phyloP scores from a whole-genome alignment of 2,888 invertebrate genomes.

The Didymodactylos carnosus region DNA sequence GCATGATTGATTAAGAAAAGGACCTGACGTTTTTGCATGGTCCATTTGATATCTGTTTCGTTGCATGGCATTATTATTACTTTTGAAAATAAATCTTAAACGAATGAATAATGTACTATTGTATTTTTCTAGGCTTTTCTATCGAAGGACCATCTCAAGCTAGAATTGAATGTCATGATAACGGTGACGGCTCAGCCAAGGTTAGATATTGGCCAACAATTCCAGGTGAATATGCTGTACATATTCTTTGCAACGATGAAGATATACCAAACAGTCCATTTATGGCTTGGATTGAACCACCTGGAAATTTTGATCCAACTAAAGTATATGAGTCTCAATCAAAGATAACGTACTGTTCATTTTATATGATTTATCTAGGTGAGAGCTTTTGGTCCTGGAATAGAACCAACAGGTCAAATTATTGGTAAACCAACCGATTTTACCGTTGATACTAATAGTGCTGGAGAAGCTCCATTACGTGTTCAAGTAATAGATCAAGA shows the following conservation, averaged over 20 bases:
- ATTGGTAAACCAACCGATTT: constrained; percentile 51
- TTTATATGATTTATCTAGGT: neutral
- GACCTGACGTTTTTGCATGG: too few relatives aligned
- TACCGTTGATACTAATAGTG: constrained; percentile 54
- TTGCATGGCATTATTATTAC: neutral
- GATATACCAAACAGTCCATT: constrained; percentile 72
- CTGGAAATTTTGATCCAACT: constrained; percentile 15
- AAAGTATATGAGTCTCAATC: too few relatives aligned
- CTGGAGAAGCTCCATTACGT: constrained; percentile 45
- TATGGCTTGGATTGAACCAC: constrained; percentile 54
- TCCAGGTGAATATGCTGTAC: constrained; percentile 63
- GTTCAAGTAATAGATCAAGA: constrained; percentile 40
- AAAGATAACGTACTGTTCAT: too few relatives aligned
- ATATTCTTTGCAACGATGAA: constrained; percentile 63
- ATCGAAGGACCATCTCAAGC: constrained; percentile 57
- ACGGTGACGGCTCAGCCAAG: constrained; percentile 65
- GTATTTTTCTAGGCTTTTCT: constrained; percentile 30
- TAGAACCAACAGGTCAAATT: constrained; percentile 27
- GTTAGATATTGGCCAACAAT: constrained; percentile 60
- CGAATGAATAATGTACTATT: neutral
- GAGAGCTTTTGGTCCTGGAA: constrained; percentile 30
- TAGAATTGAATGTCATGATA: constrained; percentile 64
- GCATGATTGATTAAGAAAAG: too few relatives aligned
- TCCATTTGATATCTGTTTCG: too few relatives aligned
- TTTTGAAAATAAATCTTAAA: neutral